These are phyloP conservation scores for Ormia ochracea DNA, from an alignment of 2,888 invertebrate species.

Conservation along the genomic window DNA sequence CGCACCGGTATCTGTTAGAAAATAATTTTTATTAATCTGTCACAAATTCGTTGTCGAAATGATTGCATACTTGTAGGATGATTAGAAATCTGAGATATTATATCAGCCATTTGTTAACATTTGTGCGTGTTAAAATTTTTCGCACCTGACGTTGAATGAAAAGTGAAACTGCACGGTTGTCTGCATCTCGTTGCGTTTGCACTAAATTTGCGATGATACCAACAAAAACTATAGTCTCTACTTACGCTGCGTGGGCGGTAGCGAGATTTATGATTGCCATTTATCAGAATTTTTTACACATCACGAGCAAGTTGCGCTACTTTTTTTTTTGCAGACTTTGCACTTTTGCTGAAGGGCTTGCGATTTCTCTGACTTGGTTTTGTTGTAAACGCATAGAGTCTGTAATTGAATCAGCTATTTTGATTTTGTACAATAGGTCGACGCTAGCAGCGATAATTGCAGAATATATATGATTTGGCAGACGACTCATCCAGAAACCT, in stretches of 20 bases:
- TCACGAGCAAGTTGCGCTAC: constrained; percentile 3
- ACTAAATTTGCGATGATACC: constrained; percentile 30
- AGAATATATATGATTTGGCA: constrained; percentile 15
- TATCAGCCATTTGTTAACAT: constrained; percentile 10
- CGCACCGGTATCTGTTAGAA: constrained; percentile 24
- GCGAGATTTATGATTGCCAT: background rate
- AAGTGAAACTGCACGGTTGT: constrained; percentile 13
- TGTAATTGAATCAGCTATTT: constrained; percentile 13
- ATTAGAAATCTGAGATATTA: constrained; percentile 5
- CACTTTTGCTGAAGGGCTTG: background rate
- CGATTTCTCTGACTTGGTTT: background rate
- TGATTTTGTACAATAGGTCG: constrained; percentile 14
- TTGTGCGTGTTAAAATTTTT: background rate
- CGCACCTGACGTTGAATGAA: background rate
- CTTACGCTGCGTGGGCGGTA: background rate
- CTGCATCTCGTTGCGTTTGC: constrained; percentile 18
- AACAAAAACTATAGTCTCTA: constrained; percentile 12
- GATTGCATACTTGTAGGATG: constrained; percentile 20
- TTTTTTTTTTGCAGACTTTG: constrained; percentile 8
- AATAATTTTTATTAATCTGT: constrained; percentile 16
- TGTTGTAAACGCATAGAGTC: constrained; percentile 10
- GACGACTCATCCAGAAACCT: constrained; percentile 26
- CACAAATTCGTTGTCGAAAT: constrained; percentile 30
- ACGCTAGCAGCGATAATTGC: constrained; percentile 26
- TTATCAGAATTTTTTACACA: background rate